phyloP scores from a whole-genome alignment of 2,797 vertebrate genomes.

The Falco cherrug region DNA sequence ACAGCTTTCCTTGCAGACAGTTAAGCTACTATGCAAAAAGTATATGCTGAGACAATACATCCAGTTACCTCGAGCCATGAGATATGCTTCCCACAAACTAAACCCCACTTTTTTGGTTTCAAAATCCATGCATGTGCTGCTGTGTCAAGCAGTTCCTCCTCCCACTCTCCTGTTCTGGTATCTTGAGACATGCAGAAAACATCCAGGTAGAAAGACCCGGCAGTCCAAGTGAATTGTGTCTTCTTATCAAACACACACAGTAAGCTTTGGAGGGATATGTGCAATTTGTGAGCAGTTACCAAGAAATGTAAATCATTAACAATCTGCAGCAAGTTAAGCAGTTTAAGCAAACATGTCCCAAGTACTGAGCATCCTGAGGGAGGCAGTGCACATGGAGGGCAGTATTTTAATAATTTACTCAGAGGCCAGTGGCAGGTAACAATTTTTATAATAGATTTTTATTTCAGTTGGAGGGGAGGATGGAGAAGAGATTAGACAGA shows the following conservation, averaged over 20 bases:
- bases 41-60: fast-evolving
- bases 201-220: neutral
- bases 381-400: neutral
- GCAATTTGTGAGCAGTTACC: neutral
- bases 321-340: neutral
- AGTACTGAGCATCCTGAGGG: neutral
- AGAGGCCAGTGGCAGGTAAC: neutral
- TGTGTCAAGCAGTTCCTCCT: neutral
- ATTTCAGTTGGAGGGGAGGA: neutral
- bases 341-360: neutral
- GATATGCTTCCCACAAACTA: neutral
- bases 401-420: neutral
- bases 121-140: neutral
- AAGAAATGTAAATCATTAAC: slow-evolving; percentile 28
- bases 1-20: neutral
- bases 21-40: neutral
- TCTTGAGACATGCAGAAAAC: neutral
- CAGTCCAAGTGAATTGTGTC: neutral
- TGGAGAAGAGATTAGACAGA: neutral
- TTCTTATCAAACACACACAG: neutral
- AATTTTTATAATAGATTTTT: neutral
- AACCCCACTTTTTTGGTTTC: neutral
- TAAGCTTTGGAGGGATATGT: neutral
- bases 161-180: neutral
- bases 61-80: neutral